phyloP scores from a whole-genome alignment of 2,113 vertebrate species.

The Lepisosteus oculatus region DNA sequence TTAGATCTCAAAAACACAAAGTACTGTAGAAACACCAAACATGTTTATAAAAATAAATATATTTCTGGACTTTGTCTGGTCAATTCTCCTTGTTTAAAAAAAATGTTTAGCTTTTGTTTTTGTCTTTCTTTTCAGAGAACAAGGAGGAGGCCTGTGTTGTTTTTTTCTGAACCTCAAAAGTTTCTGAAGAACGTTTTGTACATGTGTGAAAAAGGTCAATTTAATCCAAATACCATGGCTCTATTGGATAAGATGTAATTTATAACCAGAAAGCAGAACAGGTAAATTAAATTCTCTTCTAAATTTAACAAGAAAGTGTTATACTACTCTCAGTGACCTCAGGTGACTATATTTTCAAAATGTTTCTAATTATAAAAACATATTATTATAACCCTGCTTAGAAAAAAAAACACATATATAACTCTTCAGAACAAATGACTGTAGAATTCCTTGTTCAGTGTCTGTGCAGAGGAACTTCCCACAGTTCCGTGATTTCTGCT shows the following conservation, averaged over 20 bases:
- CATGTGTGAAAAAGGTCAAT: no score
- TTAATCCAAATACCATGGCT: neutral
- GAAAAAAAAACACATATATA: neutral
- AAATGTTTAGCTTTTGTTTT: no score
- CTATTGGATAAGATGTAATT: neutral
- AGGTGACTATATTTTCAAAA: neutral
- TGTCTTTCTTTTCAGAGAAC: no score
- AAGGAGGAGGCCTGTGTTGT: no score
- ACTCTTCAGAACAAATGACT: neutral
- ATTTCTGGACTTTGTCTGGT: no score
- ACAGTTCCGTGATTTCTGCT: conserved; percentile 11
- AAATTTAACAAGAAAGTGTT: neutral
- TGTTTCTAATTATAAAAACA: neutral
- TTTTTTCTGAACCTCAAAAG: no score
- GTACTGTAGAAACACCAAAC: no score
- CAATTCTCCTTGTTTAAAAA: no score
- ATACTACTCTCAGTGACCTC: neutral
- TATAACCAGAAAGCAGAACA: neutral
- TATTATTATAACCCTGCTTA: neutral
- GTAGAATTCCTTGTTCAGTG: neutral
- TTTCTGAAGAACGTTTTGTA: no score
- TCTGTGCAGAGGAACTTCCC: no score
- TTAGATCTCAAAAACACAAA: no score
- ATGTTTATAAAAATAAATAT: no score
- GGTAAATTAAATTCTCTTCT: neutral